Percentiles rank a stretch among this genome's conserved stretches.
Evolutionary conservation across 2,888 invertebrate genomes (phyloP).

Genomic region (Thecophora atra): DNA sequence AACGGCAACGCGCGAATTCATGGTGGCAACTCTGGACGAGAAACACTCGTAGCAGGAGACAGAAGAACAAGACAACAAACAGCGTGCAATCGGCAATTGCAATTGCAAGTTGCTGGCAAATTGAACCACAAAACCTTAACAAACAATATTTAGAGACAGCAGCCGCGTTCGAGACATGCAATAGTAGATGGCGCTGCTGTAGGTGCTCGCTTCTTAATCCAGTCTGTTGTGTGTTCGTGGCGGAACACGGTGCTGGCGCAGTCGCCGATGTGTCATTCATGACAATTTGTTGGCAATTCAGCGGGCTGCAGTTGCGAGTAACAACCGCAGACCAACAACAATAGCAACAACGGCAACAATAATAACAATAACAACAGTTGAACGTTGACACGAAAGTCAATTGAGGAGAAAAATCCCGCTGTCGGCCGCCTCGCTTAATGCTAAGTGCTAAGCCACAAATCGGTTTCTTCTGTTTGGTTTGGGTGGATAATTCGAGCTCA

Average conservation of each 20-base stretch:
- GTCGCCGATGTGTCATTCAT: conserved; percentile 35
- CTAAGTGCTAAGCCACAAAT: background rate
- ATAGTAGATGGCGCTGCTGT: conserved; percentile 25
- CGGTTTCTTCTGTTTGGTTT: conserved; percentile 10
- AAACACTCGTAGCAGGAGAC: background rate
- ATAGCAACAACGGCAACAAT: conserved; percentile 7
- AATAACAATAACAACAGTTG: conserved; percentile 13
- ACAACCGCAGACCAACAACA: conserved; percentile 18
- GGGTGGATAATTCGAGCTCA: background rate
- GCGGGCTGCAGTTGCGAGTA: background rate
- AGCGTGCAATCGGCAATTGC: conserved; percentile 45
- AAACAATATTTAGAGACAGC: conserved; percentile 22
- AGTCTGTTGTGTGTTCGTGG: background rate
- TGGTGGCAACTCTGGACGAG: conserved; percentile 38
- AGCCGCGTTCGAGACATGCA: background rate
- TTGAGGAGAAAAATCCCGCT: background rate
- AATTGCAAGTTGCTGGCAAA: conserved; percentile 31
- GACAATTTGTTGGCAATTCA: conserved; percentile 27
- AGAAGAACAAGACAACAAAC: conserved; percentile 39
- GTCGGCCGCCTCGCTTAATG: background rate
- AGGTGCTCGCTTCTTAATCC: conserved; percentile 22
- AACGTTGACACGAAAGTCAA: conserved; percentile 26
- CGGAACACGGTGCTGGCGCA: conserved; percentile 24
- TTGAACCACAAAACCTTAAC: conserved; percentile 29
- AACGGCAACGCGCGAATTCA: conserved; percentile 40